Evolutionary conservation across 2,797 vertebrate genomes (phyloP).

Genomic region (Adrianichthys oophorus): DNA sequence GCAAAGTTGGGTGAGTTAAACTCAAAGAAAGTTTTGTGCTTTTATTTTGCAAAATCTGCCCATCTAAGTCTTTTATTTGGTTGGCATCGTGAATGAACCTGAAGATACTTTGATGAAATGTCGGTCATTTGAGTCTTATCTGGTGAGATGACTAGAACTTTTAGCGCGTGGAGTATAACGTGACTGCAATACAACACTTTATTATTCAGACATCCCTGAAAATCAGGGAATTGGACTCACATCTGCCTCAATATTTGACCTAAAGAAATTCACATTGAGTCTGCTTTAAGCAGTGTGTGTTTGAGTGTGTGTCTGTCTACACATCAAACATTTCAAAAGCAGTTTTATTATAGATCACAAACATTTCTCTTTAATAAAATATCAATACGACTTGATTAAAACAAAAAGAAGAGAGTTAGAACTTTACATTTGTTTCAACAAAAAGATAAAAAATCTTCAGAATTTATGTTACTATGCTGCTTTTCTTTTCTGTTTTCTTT

Average conservation of each 20-base stretch:
- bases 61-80: not conserved
- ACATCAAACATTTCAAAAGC: no score
- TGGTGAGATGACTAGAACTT: conserved; percentile 42
- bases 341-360: no score
- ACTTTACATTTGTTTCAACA: not conserved
- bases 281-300: conserved; percentile 16
- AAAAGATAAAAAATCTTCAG: not conserved
- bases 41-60: no score
- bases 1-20: no score
- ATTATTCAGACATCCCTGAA: conserved; percentile 45
- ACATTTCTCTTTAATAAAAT: no score
- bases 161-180: conserved; percentile 55
- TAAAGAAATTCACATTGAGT: conserved; percentile 19
- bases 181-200: conserved; percentile 42
- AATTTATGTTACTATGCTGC: conserved; percentile 35
- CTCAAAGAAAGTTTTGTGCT: no score
- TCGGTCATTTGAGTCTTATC: conserved; percentile 53
- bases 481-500: conserved; percentile 43
- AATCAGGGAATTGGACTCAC: conserved; percentile 46
- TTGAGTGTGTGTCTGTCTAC: no score
- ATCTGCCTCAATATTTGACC: conserved; percentile 48
- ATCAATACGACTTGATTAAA: no score
- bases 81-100: conserved; percentile 50
- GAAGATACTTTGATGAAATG: conserved; percentile 48
- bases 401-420: no score